phyloP scores from a whole-genome alignment of 2,113 vertebrate species.

The Stercorarius parasiticus region DNA sequence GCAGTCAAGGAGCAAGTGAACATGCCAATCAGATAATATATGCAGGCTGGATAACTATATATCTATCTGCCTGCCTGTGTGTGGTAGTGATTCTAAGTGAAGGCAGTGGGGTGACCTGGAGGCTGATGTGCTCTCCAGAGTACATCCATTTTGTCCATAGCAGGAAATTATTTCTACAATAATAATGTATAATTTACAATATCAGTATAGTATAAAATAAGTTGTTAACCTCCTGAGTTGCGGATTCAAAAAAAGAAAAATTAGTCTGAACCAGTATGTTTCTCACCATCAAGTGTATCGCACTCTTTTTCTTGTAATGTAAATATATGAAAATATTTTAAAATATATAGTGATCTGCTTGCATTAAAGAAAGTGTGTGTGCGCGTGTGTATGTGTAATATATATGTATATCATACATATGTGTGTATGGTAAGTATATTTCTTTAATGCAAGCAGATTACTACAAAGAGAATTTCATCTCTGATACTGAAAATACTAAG shows the following conservation, averaged over 20 bases:
- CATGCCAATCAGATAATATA: conserved; percentile 51
- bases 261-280: background rate
- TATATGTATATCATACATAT: background rate
- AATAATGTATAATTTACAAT: background rate
- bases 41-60: conserved; percentile 6
- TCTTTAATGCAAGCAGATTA: background rate
- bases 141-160: background rate
- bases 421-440: background rate
- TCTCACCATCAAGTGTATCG: background rate
- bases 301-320: background rate
- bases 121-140: background rate
- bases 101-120: background rate
- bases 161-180: background rate
- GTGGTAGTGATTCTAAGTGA: conserved; percentile 24
- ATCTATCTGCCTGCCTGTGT: conserved; percentile 25
- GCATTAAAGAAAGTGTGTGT: background rate
- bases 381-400: rapidly evolving
- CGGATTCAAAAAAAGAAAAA: background rate
- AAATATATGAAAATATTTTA: background rate
- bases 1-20: conserved; percentile 48
- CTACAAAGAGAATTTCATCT: background rate
- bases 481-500: conserved; percentile 34
- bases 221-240: background rate
- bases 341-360: background rate
- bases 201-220: background rate